Conservation (phyloP, 2,113 vertebrate genomes). For the Phalacrocorax pelagicus region DNA sequence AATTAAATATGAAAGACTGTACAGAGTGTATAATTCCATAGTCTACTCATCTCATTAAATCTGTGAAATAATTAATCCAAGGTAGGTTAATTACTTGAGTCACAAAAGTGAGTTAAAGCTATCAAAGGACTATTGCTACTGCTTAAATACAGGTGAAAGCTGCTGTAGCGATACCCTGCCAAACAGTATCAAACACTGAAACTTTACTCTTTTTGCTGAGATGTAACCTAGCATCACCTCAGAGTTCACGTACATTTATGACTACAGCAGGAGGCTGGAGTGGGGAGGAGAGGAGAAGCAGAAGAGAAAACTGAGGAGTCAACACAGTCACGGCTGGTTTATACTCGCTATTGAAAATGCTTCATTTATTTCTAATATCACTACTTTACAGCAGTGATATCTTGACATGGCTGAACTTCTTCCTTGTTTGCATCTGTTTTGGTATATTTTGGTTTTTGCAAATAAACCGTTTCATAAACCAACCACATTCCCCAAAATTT, state of each 20-base stretch:
- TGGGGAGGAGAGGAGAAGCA: not conserved
- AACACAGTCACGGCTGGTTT: not conserved
- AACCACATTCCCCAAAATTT: not conserved
- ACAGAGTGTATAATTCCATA: not conserved
- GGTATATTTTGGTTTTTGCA: not conserved
- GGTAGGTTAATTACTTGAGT: not conserved
- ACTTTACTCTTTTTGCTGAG: not conserved
- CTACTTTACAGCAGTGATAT: not conserved
- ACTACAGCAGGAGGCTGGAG: not conserved
- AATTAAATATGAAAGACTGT: not conserved
- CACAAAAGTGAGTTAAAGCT: not conserved
- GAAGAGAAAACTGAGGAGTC: not conserved
- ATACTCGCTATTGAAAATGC: not conserved
- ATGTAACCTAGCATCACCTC: not conserved
- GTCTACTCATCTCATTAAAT: not conserved
- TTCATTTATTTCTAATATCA: not conserved
- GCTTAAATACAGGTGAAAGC: not conserved
- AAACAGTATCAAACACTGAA: not conserved
- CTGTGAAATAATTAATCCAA: not conserved
- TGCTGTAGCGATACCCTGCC: not conserved
- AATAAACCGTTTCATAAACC: not conserved
- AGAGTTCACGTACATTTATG: fast-evolving
- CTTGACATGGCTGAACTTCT: not conserved
- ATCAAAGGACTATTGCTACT: not conserved
- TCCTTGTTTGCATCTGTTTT: not conserved